Evolutionary conservation across 1,140 invertebrate species (phyloP).

Genomic region (Leptinotarsa undecemlineata): DNA sequence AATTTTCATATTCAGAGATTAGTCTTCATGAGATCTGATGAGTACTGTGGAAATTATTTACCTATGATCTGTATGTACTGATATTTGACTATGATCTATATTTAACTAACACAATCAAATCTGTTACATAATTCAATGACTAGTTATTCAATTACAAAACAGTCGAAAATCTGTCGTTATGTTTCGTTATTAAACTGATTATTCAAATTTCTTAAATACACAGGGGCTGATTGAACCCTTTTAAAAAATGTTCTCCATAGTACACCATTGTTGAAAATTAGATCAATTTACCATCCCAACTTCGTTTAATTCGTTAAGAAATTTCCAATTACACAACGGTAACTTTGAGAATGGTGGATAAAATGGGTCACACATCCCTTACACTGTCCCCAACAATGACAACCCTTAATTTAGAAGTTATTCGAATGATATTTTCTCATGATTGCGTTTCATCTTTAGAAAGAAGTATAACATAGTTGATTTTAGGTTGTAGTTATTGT

Average conservation of each 20-base stretch:
- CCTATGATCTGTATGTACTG: too few species aligned
- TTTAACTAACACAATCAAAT: too few species aligned
- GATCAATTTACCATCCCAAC: constrained; percentile 36
- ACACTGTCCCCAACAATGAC: constrained; percentile 42
- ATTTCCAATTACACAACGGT: constrained; percentile 36
- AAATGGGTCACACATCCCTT: constrained; percentile 42
- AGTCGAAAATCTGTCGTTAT: neutral
- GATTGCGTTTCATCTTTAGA: constrained; percentile 34
- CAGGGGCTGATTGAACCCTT: constrained; percentile 17
- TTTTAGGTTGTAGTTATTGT: constrained; percentile 1
- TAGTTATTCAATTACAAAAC: too few species aligned
- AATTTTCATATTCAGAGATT: too few species aligned
- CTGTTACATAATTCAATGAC: too few species aligned
- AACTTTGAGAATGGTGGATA: constrained; percentile 30
- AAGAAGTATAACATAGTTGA: constrained; percentile 15
- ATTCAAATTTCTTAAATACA: neutral
- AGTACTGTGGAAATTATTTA: too few species aligned
- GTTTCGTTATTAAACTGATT: neutral
- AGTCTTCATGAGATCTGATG: too few species aligned
- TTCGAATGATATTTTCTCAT: constrained; percentile 48
- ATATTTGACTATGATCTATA: too few species aligned
- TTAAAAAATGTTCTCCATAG: constrained; percentile 10
- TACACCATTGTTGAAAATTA: constrained; percentile 28
- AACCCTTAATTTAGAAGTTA: constrained; percentile 48
- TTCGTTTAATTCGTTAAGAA: constrained; percentile 40